phyloP scores from a whole-genome alignment of 2,797 vertebrate species.

The Fistularia tabacaria region DNA sequence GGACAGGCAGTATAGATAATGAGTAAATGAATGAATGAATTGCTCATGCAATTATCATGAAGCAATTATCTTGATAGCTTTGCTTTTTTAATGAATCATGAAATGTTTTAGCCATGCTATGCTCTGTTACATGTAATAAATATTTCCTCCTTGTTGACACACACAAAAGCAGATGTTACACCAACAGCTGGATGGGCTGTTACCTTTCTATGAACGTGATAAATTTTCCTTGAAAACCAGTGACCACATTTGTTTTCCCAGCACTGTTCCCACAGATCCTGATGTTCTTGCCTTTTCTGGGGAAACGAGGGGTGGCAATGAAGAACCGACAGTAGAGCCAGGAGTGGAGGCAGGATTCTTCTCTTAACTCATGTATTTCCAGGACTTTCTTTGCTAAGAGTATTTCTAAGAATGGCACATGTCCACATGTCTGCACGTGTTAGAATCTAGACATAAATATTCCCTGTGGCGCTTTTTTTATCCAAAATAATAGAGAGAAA shows the following conservation, averaged over 20 bases:
- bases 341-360: conserved; percentile 15
- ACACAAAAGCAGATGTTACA: background rate
- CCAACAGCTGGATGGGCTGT: conserved; percentile 6
- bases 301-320: background rate
- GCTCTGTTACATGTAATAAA: background rate
- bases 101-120: no score
- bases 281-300: conserved; percentile 2
- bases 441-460: background rate
- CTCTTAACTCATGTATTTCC: conserved; percentile 18
- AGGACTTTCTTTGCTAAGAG: conserved; percentile 17
- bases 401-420: conserved; percentile 38
- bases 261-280: background rate
- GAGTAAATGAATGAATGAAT: no score
- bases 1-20: no score
- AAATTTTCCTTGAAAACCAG: conserved; percentile 45
- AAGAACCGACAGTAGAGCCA: background rate
- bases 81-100: no score
- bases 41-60: no score
- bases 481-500: background rate
- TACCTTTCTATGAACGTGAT: conserved; percentile 40
- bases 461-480: background rate
- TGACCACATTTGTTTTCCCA: conserved; percentile 36
- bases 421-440: conserved; percentile 7
- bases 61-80: no score
- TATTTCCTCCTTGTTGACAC: background rate